phyloP scores from a whole-genome alignment of 2,797 vertebrate genomes.

The Pempheris klunzingeri region DNA sequence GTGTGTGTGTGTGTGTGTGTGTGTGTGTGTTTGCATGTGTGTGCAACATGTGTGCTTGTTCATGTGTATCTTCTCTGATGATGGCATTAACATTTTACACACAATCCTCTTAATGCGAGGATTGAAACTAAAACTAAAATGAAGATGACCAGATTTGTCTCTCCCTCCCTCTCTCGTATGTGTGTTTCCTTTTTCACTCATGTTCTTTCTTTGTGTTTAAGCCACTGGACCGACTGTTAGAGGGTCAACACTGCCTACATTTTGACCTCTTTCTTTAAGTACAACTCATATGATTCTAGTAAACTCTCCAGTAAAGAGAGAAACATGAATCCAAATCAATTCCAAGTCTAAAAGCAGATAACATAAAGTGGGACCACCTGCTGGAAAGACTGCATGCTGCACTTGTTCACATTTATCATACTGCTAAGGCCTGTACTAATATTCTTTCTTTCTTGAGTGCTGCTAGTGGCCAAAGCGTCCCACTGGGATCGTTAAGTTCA shows the following conservation, averaged over 20 bases:
- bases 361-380: background rate
- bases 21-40: conserved; percentile 35
- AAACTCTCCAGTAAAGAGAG: too few relatives aligned
- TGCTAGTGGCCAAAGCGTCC: conserved; percentile 11
- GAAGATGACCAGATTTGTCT: conserved; percentile 58
- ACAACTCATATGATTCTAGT: background rate
- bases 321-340: background rate
- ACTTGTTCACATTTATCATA: conserved; percentile 3
- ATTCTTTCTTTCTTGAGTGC: conserved; percentile 1
- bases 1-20: conserved; percentile 35
- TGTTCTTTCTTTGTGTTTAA: conserved; percentile 34
- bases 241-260: background rate
- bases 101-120: conserved; percentile 80
- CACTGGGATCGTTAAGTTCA: conserved; percentile 45
- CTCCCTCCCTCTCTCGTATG: conserved; percentile 3
- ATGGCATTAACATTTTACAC: conserved; percentile 62
- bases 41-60: conserved; percentile 61
- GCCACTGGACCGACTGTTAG: conserved; percentile 9
- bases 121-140: conserved; percentile 68
- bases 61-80: conserved; percentile 49
- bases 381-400: background rate
- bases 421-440: conserved; percentile 2
- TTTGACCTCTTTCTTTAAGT: conserved; percentile 4
- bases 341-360: background rate
- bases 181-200: background rate